A percentile compares a stretch with the other conserved stretches of the same genome.
Conservation (phyloP, 1,140 invertebrate species). For the Panonychus citri region DNA sequence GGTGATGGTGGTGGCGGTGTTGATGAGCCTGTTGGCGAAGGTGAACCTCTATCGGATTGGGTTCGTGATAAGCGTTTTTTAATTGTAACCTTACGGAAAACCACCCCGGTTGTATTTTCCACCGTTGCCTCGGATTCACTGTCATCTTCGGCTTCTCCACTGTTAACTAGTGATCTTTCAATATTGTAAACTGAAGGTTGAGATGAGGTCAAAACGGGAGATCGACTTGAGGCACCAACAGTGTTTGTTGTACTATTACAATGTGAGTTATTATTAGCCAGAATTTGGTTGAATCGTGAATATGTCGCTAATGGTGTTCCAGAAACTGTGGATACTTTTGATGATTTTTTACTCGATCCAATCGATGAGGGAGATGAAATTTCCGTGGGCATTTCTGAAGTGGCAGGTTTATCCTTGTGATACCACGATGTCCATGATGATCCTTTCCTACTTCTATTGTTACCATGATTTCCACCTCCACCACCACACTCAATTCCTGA, state of each 20-base stretch:
- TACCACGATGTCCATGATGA: background rate
- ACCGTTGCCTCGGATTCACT: conserved; percentile 19
- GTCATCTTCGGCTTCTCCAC: no score
- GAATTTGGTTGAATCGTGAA: no score
- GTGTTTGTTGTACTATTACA: background rate
- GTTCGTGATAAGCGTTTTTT: background rate
- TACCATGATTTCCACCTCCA: background rate
- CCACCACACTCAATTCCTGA: background rate
- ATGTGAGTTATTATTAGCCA: no score
- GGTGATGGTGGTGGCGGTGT: background rate
- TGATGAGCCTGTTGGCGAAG: background rate
- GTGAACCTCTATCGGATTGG: background rate
- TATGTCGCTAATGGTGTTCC: no score
- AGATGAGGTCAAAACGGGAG: background rate
- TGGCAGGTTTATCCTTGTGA: background rate
- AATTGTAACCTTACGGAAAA: conserved; percentile 28
- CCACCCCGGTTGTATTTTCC: conserved; percentile 22
- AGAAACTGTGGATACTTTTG: no score
- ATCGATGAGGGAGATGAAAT: no score
- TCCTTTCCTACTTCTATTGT: background rate
- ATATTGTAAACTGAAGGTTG: conserved; percentile 2
- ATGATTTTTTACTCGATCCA: no score
- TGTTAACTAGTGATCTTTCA: no score
- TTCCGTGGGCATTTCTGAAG: no score
- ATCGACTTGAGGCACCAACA: background rate